A percentile compares a stretch with the other conserved stretches of the same genome.
Conservation (phyloP, 2,113 vertebrate genomes). For the Xyliphius kryptos region DNA sequence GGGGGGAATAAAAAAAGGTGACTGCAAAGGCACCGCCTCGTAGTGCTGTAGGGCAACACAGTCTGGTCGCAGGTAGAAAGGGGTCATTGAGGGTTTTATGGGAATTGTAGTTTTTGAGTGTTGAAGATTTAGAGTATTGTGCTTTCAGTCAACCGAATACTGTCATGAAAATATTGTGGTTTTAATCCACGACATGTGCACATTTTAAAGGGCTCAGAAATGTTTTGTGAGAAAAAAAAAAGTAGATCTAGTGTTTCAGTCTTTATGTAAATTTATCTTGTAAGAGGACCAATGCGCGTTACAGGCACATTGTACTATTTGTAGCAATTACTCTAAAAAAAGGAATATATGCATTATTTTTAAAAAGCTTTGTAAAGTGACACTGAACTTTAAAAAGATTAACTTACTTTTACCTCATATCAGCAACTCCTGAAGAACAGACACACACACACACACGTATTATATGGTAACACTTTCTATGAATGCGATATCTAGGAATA, state of each 20-base stretch:
- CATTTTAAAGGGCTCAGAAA: constrained; percentile 73
- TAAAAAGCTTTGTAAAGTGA: constrained; percentile 62
- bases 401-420: constrained; percentile 76
- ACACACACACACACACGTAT: too few relatives aligned
- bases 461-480: too few relatives aligned
- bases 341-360: constrained; percentile 77
- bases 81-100: constrained; percentile 8
- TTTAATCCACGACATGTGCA: constrained; percentile 68
- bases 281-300: constrained; percentile 66
- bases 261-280: constrained; percentile 61
- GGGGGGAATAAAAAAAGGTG: constrained; percentile 1
- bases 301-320: constrained; percentile 72
- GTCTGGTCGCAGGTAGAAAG: constrained; percentile 35
- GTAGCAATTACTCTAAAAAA: constrained; percentile 68
- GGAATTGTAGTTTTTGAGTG: constrained; percentile 51
- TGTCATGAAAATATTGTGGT: constrained; percentile 58
- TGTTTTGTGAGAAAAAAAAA: constrained; percentile 58
- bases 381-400: constrained; percentile 62
- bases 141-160: constrained; percentile 61
- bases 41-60: constrained; percentile 43
- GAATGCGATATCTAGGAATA: too few relatives aligned
- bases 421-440: constrained; percentile 69
- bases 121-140: constrained; percentile 42
- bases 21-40: constrained; percentile 49
- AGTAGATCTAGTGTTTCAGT: constrained; percentile 50